These are phyloP conservation scores for Dolichoris vasculosae DNA, from an alignment of 1,140 invertebrate genomes.

Conservation along the genomic window DNA sequence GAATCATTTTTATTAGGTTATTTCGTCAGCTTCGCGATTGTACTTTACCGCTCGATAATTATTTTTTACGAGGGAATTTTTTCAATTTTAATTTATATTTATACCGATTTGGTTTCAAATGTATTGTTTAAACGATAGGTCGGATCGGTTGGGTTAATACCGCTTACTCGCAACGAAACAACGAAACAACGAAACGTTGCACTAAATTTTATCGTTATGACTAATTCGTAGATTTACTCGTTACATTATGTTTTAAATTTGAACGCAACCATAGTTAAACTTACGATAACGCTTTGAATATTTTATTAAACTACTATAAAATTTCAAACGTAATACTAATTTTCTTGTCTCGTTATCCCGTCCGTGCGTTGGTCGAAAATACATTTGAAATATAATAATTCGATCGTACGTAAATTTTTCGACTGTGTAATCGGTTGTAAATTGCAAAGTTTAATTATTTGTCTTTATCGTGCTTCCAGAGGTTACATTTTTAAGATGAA, in stretches of 20 bases:
- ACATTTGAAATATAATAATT: neutral
- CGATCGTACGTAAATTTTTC: no score
- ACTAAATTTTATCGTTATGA: neutral
- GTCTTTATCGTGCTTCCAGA: neutral
- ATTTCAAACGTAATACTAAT: neutral
- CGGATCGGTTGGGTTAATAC: neutral
- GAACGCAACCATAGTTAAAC: neutral
- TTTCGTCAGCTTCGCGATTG: neutral
- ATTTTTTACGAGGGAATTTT: neutral
- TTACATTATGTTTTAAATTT: neutral
- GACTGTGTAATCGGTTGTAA: neutral
- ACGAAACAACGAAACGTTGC: neutral
- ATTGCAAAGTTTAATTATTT: neutral
- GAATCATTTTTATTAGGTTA: neutral
- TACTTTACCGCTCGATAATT: neutral
- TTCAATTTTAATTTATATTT: neutral
- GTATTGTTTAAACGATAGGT: neutral
- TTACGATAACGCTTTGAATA: neutral
- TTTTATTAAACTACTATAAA: constrained; percentile 1
- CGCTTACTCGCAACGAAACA: neutral
- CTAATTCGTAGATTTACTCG: neutral
- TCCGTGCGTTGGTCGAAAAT: neutral
- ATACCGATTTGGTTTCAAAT: neutral
- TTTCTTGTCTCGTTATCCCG: neutral
- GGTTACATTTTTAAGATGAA: neutral